These are phyloP conservation scores for Tenthredo amoena DNA, from an alignment of 2,888 invertebrate genomes.

Conservation along the genomic window DNA sequence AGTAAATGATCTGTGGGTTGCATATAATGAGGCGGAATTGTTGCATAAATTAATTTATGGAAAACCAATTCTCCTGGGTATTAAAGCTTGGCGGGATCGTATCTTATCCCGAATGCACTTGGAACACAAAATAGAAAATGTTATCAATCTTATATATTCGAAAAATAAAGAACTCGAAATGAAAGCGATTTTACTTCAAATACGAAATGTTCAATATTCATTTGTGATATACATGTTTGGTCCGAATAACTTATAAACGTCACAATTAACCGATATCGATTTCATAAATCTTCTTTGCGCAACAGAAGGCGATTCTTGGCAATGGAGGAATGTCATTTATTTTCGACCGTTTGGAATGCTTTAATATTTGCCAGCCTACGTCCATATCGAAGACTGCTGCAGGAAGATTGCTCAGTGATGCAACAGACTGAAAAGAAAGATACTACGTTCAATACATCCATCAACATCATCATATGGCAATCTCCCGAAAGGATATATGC, in stretches of 20 bases:
- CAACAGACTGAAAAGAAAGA: slow-evolving; percentile 80
- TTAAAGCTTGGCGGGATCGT: no score
- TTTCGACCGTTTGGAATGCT: slow-evolving; percentile 56
- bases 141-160: no score
- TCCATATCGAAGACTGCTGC: slow-evolving; percentile 82
- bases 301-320: slow-evolving; percentile 81
- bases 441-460: background rate
- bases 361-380: slow-evolving; percentile 76
- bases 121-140: no score
- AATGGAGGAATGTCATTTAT: slow-evolving; percentile 69
- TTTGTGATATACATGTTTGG: no score
- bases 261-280: slow-evolving; percentile 78
- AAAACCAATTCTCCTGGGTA: no score
- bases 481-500: slow-evolving; percentile 34
- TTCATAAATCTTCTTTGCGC: slow-evolving; percentile 81
- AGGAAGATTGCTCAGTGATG: slow-evolving; percentile 80
- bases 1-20: background rate
- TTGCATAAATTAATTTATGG: background rate
- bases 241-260: background rate
- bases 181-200: no score
- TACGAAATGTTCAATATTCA: no score
- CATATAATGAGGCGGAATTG: background rate
- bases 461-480: no score
- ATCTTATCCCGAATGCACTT: no score
- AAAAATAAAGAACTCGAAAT: no score